A percentile compares a stretch with the other conserved stretches of the same genome.
Evolutionary conservation across 1,140 invertebrate species (phyloP).

Genomic region (Pantala flavescens): DNA sequence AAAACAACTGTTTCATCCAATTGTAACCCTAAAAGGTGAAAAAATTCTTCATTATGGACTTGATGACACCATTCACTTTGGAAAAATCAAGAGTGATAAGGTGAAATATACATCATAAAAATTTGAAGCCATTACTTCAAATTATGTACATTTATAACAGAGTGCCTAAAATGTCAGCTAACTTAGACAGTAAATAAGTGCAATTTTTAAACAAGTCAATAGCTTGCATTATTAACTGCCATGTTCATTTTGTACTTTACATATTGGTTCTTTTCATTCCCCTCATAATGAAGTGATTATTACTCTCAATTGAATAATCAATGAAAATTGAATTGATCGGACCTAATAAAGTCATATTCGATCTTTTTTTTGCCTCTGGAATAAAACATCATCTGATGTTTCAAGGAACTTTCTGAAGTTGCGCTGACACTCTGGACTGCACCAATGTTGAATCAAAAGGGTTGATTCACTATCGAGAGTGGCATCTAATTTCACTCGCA

Average conservation of each 20-base stretch:
- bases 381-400: not conserved
- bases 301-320: not conserved
- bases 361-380: not conserved
- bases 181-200: too few species aligned
- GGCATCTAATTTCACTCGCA: constrained; percentile 42
- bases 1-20: too few species aligned
- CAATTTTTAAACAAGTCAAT: too few species aligned
- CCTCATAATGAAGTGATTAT: not conserved
- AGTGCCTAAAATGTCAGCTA: too few species aligned
- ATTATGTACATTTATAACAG: too few species aligned
- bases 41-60: too few species aligned
- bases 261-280: not conserved
- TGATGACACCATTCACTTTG: too few species aligned
- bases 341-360: not conserved
- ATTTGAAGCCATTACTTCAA: too few species aligned
- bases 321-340: not conserved
- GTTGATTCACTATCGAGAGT: constrained; percentile 47
- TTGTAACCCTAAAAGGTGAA: too few species aligned
- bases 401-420: constrained; percentile 21
- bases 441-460: constrained; percentile 52
- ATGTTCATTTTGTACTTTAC: not conserved
- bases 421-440: constrained; percentile 47
- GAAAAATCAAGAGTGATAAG: too few species aligned
- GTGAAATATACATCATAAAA: too few species aligned
- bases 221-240: too few species aligned